Conservation (phyloP, 2,797 vertebrate genomes). For the Adrianichthys oophorus region DNA sequence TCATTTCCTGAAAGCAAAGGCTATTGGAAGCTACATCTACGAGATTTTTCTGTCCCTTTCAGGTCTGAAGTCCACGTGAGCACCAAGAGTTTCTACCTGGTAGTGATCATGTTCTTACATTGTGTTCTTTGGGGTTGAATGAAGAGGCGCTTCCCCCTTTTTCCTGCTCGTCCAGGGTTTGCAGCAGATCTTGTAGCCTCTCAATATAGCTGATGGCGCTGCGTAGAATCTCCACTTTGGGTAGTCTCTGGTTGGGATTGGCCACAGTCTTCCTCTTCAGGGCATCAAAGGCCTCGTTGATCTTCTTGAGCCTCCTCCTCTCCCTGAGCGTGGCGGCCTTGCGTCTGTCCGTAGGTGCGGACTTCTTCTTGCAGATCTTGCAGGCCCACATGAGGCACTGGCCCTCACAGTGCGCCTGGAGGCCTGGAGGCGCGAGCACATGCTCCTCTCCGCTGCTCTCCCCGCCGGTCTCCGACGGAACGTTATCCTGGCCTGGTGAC, state of each 20-base stretch:
- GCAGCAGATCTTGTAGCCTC: constrained; percentile 90
- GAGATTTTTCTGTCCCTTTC: no score
- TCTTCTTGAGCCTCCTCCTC: constrained; percentile 93
- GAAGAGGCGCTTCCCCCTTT: constrained; percentile 79
- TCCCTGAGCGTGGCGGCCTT: constrained; percentile 96
- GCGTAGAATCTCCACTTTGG: constrained; percentile 98
- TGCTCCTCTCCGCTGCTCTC: constrained; percentile 96
- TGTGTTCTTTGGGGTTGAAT: constrained; percentile 67
- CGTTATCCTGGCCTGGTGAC: constrained; percentile 86
- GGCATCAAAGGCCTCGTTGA: constrained; percentile 98
- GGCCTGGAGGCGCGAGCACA: constrained; percentile 88
- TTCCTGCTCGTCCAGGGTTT: constrained; percentile 90
- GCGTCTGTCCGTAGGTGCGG: constrained; percentile 91
- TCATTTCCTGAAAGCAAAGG: no score
- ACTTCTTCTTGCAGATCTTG: constrained; percentile 95
- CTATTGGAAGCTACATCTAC: no score
- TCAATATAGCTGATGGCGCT: constrained; percentile 98
- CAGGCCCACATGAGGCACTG: constrained; percentile 98
- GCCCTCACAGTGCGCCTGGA: constrained; percentile 91
- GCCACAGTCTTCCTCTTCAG: constrained; percentile 93
- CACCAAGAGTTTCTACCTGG: neutral
- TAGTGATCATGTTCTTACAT: constrained; percentile 57
- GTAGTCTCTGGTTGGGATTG: constrained; percentile 95
- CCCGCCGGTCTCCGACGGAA: constrained; percentile 84
- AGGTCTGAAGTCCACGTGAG: neutral